phyloP scores from a whole-genome alignment of 2,888 invertebrate genomes.

The Allophyes oxyacanthae region DNA sequence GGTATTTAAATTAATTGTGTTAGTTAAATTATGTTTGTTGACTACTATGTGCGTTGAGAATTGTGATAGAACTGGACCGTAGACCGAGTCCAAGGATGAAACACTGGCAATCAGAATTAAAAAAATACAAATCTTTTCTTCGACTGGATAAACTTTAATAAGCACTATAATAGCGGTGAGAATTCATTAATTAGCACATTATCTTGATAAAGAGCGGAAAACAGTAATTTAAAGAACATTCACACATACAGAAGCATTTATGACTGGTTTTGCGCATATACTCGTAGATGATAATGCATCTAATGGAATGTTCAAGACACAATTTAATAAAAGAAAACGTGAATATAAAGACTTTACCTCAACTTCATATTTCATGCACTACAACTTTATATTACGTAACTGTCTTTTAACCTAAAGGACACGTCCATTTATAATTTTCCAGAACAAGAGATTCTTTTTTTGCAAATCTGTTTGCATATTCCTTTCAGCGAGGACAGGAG shows the following conservation, averaged over 20 bases:
- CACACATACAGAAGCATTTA: no score
- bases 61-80: no score
- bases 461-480: constrained; percentile 80
- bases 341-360: background rate
- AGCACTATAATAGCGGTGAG: no score
- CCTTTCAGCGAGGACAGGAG: constrained; percentile 69
- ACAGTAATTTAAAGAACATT: no score
- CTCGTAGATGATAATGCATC: background rate
- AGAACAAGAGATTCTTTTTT: constrained; percentile 61
- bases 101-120: no score
- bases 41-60: no score
- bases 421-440: constrained; percentile 60
- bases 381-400: constrained; percentile 26
- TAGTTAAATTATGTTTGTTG: constrained; percentile 10
- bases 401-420: constrained; percentile 24
- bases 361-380: constrained; percentile 24
- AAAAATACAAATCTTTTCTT: no score
- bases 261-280: no score
- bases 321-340: background rate
- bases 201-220: no score
- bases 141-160: no score
- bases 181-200: no score
- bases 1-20: constrained; percentile 32
- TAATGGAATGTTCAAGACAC: background rate
- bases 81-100: no score